These are phyloP conservation scores for Camelus bactrianus DNA, from an alignment of 2,113 vertebrate genomes.

Conservation along the genomic window DNA sequence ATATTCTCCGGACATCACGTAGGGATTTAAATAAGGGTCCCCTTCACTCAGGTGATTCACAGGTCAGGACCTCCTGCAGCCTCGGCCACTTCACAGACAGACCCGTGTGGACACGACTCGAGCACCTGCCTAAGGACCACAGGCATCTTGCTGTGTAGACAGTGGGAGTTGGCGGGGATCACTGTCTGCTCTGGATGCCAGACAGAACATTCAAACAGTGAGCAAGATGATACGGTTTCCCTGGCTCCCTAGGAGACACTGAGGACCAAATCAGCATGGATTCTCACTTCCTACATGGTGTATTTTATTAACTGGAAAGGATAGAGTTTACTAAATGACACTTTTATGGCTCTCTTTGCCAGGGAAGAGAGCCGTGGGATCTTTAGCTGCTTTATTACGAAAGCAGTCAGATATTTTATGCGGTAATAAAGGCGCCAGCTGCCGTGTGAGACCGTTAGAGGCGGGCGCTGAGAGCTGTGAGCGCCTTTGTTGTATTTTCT, in stretches of 20 bases:
- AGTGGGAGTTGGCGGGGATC: not conserved
- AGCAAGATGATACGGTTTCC: not conserved
- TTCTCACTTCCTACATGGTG: rapidly evolving
- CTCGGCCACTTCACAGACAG: not conserved
- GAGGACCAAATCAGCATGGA: not conserved
- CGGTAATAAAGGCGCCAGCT: constrained; percentile 59
- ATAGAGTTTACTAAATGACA: constrained; percentile 56
- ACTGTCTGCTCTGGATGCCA: constrained; percentile 12
- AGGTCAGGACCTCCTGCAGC: not conserved
- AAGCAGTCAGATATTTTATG: constrained; percentile 73
- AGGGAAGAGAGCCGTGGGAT: constrained; percentile 23
- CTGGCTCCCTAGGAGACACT: constrained; percentile 35
- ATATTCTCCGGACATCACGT: not conserved
- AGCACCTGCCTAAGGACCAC: not conserved
- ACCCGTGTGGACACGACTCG: not conserved
- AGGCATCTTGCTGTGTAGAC: not conserved
- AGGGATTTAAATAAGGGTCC: not conserved
- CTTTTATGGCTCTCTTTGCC: constrained; percentile 69
- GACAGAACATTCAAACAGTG: constrained; percentile 54
- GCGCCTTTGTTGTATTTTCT: not conserved
- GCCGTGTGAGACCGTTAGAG: constrained; percentile 48
- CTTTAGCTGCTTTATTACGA: constrained; percentile 72
- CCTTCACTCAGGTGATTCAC: not conserved
- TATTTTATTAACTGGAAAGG: constrained; percentile 67
- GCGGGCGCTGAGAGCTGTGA: not conserved